These are phyloP conservation scores for Sorex fumeus DNA, from an alignment of 2,113 vertebrate genomes.

Conservation along the genomic window DNA sequence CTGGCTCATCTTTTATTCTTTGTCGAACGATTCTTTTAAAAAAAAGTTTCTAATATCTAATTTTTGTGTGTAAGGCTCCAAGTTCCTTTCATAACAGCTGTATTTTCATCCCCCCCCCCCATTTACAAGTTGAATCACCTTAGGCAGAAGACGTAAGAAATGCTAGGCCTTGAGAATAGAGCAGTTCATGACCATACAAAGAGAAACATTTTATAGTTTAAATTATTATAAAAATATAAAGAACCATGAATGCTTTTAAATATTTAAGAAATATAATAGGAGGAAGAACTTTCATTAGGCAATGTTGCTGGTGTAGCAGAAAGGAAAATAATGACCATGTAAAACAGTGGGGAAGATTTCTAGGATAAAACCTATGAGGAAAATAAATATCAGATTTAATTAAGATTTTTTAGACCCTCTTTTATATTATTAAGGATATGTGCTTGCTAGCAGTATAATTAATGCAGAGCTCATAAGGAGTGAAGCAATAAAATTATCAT, in stretches of 20 bases:
- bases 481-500: conserved; percentile 27
- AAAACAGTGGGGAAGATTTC: conserved; percentile 61
- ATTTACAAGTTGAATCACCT: conserved; percentile 8
- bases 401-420: conserved; percentile 67
- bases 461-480: conserved; percentile 19
- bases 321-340: conserved; percentile 56
- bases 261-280: conserved; percentile 77
- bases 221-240: conserved; percentile 71
- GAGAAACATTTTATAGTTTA: conserved; percentile 42
- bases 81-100: not conserved
- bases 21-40: not conserved
- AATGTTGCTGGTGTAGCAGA: conserved; percentile 53
- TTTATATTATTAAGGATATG: conserved; percentile 51
- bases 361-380: conserved; percentile 33
- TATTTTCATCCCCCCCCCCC: not conserved
- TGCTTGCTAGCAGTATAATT: conserved; percentile 51
- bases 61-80: not conserved
- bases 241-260: conserved; percentile 67
- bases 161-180: conserved; percentile 2
- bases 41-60: not conserved
- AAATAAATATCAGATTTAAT: conserved; percentile 67
- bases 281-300: conserved; percentile 66
- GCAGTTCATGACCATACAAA: conserved; percentile 42
- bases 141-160: conserved; percentile 31
- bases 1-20: not conserved